Evolutionary conservation across 92 coral and sea anemone species (phyloP), one percentile per base, ranked within the genome.

Genomic region (Siderastrea siderea): DNA sequence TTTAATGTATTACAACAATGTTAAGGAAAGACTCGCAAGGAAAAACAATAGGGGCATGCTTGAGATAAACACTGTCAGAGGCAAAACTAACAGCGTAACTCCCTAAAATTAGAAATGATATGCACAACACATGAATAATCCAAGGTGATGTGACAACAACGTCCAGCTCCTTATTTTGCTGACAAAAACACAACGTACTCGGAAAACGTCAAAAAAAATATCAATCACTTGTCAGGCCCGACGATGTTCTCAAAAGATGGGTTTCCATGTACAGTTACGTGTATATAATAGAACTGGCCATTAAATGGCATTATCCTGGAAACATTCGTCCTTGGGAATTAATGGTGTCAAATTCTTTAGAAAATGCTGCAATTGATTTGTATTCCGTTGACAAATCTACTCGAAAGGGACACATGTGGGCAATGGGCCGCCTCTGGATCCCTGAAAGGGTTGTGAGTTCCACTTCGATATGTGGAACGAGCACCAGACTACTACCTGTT

Each of bases 361-460:
- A 86, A 78, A 86, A 86, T 13, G 89, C 84, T 3, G 89, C 71
- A 86, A 63, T 64, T 43, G 89, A 85, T 49, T 85, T 76, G 38
- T 85, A 85, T 54, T 85, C 89, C n/a, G 89, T 85, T 2, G 89
- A 77, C 52, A 85, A n/a, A 67, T 85, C 89, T 52, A 85, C 73
- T 38, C 89, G 83, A 64, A 83, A 44, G 9, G 78, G 16, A 59
- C 89, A 84, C 3, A 84, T 85, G 83, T 85, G 83, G 83, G 70
- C 70, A 68, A 86, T 86, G 54, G 90, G 90, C 57, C 90, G 61
- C 53, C 85, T 78, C 71, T 78, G 85, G 67, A 84, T 49, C 9
- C 89, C 89, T 26, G 82, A 75, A 26, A 85, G 82, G 64, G 73
- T 74, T 48, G 81, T 85, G 17, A 85, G 47, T 64, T 83, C 89